phyloP scores from a whole-genome alignment of 2,888 invertebrate genomes.

The Chrysotoxum bicinctum region DNA sequence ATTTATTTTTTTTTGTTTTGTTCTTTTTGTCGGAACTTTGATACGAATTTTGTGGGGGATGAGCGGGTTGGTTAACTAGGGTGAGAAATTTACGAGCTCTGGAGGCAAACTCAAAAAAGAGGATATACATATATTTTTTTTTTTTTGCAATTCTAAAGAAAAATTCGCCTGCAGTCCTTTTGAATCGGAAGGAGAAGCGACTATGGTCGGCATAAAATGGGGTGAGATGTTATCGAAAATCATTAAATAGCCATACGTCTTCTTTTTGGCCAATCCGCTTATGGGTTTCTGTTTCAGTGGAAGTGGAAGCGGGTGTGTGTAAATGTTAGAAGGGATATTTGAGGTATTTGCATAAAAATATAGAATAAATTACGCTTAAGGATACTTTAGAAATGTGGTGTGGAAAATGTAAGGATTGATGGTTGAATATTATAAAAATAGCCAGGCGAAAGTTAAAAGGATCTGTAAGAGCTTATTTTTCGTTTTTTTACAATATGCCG shows the following conservation, averaged over 20 bases:
- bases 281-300: constrained; percentile 43
- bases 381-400: constrained; percentile 55
- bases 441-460: constrained; percentile 22
- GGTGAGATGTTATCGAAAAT: constrained; percentile 73
- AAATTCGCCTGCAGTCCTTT: constrained; percentile 35
- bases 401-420: constrained; percentile 50
- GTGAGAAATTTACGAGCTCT: constrained; percentile 58
- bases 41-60: constrained; percentile 60
- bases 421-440: constrained; percentile 40
- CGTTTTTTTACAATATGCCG: constrained; percentile 3
- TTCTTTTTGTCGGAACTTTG: constrained; percentile 58
- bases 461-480: constrained; percentile 42
- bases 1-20: constrained; percentile 27
- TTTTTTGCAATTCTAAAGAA: constrained; percentile 45
- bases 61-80: constrained; percentile 9
- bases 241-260: constrained; percentile 72
- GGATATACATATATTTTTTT: constrained; percentile 9
- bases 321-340: constrained; percentile 59
- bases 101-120: constrained; percentile 19
- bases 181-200: constrained; percentile 32
- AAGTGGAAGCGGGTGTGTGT: constrained; percentile 21
- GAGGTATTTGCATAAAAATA: constrained; percentile 72
- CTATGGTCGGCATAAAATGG: constrained; percentile 56
- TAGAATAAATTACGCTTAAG: constrained; percentile 70
- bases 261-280: constrained; percentile 71